Base-by-base conservation (phyloP, 2,113 vertebrate genomes). In the Rallus limicola region DNA sequence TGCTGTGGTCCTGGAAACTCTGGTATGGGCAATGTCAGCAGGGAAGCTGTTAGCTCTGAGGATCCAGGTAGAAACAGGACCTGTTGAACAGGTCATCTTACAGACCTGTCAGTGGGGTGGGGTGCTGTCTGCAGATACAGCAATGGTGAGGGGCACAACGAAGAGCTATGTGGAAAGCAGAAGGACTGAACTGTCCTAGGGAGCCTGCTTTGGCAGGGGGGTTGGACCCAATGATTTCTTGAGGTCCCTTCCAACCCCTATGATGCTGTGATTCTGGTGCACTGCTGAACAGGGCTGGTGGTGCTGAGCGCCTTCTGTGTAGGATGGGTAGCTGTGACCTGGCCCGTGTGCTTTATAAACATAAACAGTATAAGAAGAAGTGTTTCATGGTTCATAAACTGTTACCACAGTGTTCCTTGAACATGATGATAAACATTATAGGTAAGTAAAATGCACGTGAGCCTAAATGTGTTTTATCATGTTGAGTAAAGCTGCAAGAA, bases 61-160 rank as follows among this genome's bases (percentile, higher is more conserved):
- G n/a, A 64, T 48, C 29, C 16, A 1, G 38, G 11, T 52, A 68
- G 58, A 53, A 60, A 33, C 26, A 36, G 33, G 60, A 63, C 26
- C 18, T 74, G 13, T 31, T 16, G 28, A 78, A 24, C 12, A 64
- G 34, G 8, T 80, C 8, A 18, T 40, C 20, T 85, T 72, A 44
- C 0, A 40, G 76, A 20, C 2, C 3, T 64, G 17, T 63, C 10
- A 19, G 38, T n/a, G 19, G 2, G 7, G 31, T 38, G 44, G 21
- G 76, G 31, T 0, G 0, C 29, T n/a, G 42, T 76, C 75, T 80
- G n/a, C 53, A n/a, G 82, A 56, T 62, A n/a, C n/a, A 13, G 60
- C 5, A 20, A 2, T 24, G 70, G 31, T 0, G 0, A 42, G 36
- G 7, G 42, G 36, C 55, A 15, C 63, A 56, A 34, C 50, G 18